phyloP scores from a whole-genome alignment of 1,140 invertebrate genomes.

The Drosophila nasuta region DNA sequence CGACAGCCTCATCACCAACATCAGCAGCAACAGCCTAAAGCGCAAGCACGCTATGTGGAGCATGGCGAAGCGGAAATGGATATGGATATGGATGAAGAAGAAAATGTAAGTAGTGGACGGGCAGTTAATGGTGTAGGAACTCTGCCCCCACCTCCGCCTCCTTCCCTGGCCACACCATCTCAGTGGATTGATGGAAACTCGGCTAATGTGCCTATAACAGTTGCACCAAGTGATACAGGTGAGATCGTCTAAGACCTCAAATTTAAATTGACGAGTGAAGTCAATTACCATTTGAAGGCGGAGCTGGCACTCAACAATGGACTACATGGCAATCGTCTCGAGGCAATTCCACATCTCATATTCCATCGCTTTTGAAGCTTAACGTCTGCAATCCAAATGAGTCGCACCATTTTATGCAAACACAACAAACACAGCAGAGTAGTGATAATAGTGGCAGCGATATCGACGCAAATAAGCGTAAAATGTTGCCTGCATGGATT shows the following conservation, averaged over 20 bases:
- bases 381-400: constrained; percentile 82
- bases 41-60: constrained; percentile 82
- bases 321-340: constrained; percentile 46
- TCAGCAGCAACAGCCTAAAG: constrained; percentile 8
- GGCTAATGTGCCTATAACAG: constrained; percentile 7
- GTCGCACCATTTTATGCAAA: constrained; percentile 27
- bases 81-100: constrained; percentile 87
- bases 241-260: background rate
- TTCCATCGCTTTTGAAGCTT: constrained; percentile 75
- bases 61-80: constrained; percentile 94
- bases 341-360: constrained; percentile 72
- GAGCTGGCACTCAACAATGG: constrained; percentile 51
- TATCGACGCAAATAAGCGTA: constrained; percentile 94
- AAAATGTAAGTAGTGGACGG: constrained; percentile 78
- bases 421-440: constrained; percentile 27
- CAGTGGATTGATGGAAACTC: constrained; percentile 47
- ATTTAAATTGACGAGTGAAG: background rate
- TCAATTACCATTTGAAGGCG: background rate
- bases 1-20: constrained; percentile 9
- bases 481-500: constrained; percentile 97
- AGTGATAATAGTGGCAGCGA: constrained; percentile 30
- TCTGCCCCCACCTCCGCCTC: constrained; percentile 60
- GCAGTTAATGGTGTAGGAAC: constrained; percentile 57
- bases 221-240: constrained; percentile 39
- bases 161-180: constrained; percentile 58